Conservation (phyloP, 2,113 vertebrate genomes). For the Centropristis striata region DNA sequence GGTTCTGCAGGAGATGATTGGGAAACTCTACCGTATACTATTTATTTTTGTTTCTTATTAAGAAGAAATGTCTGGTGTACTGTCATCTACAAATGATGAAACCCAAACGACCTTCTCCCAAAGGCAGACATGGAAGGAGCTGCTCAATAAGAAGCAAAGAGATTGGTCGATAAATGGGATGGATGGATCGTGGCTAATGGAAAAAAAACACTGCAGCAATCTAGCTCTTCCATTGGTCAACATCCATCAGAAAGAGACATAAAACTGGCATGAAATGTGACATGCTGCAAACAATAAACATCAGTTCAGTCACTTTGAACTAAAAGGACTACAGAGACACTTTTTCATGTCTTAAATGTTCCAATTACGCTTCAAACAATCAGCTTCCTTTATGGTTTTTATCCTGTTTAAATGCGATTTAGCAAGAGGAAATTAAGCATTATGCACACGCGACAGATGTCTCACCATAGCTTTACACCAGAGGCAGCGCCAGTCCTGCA, state of each 20-base stretch:
- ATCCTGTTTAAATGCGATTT: background rate
- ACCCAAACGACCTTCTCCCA: too few species aligned
- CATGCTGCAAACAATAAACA: too few species aligned
- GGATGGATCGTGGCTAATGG: background rate
- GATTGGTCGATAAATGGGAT: background rate
- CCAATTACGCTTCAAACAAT: background rate
- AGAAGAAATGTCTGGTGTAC: too few species aligned
- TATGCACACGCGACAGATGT: constrained; percentile 14
- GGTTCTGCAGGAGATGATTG: too few species aligned
- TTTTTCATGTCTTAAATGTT: background rate
- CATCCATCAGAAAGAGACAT: background rate
- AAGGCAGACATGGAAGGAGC: background rate
- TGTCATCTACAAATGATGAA: too few species aligned
- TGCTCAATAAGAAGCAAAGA: background rate
- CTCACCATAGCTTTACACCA: constrained; percentile 99
- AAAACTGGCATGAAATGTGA: background rate
- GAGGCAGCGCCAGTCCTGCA: constrained; percentile 99
- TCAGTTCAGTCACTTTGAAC: too few species aligned
- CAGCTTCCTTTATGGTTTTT: background rate
- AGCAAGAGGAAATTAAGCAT: background rate
- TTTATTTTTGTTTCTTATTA: too few species aligned
- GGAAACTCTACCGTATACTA: too few species aligned
- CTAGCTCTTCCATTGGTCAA: background rate
- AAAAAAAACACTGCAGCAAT: too few species aligned
- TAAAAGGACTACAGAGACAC: too few species aligned